These are phyloP conservation scores for Lordiphosa stackelbergi DNA, from an alignment of 1,140 invertebrate species.

Conservation along the genomic window DNA sequence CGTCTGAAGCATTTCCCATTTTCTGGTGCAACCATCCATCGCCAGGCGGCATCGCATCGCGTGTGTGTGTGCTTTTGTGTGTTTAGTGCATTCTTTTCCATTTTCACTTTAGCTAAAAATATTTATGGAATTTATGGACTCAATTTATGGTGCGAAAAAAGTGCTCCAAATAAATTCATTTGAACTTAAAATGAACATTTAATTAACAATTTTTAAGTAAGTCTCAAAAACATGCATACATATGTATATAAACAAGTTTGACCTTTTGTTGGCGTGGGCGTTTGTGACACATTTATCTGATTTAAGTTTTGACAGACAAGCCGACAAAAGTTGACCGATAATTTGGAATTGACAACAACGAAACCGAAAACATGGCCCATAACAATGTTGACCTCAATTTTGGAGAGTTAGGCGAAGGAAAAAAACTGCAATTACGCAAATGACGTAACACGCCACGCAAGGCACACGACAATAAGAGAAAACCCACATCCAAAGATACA, in stretches of 20 bases:
- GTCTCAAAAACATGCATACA: constrained; percentile 2
- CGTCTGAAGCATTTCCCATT: constrained; percentile 30
- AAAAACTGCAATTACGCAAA: constrained; percentile 68
- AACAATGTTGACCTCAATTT: constrained; percentile 67
- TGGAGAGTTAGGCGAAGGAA: constrained; percentile 5
- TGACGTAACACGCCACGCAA: constrained; percentile 57
- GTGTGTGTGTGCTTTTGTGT: neutral
- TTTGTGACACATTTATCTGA: constrained; percentile 62
- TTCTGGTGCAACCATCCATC: constrained; percentile 7
- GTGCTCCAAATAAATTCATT: neutral
- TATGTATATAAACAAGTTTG: constrained; percentile 33
- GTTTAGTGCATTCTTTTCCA: constrained; percentile 10
- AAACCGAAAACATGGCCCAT: constrained; percentile 44
- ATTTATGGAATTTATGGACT: constrained; percentile 36
- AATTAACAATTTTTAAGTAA: constrained; percentile 24
- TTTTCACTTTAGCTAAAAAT: constrained; percentile 46
- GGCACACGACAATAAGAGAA: constrained; percentile 59
- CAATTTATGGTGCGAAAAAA: neutral
- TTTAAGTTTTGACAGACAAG: constrained; percentile 62
- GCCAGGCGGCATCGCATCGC: constrained; percentile 11
- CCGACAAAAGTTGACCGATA: constrained; percentile 71
- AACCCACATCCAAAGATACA: constrained; percentile 5
- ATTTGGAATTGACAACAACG: constrained; percentile 64
- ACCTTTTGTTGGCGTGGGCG: constrained; percentile 55
- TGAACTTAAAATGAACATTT: constrained; percentile 1